phyloP scores from a whole-genome alignment of 2,888 invertebrate genomes.

The Ichneumoninae sp. region DNA sequence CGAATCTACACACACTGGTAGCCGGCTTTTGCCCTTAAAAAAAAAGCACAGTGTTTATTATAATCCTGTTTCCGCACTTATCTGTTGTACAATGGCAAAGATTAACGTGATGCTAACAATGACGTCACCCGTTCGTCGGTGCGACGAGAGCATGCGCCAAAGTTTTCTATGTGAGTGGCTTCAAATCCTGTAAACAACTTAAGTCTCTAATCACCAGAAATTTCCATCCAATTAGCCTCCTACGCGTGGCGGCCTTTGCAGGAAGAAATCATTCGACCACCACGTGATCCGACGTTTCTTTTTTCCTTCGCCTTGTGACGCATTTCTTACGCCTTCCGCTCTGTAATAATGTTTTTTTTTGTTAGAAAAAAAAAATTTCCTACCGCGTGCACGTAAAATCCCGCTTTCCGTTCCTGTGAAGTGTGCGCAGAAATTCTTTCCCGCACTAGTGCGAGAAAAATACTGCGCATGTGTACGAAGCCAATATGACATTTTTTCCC shows the following conservation, averaged over 20 bases:
- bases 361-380: not conserved
- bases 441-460: too few species aligned
- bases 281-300: not conserved
- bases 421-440: conserved; percentile 15
- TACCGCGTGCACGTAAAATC: too few species aligned
- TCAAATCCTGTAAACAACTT: conserved; percentile 48
- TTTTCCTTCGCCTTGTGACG: conserved; percentile 17
- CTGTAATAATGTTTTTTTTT: not conserved
- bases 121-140: conserved; percentile 36
- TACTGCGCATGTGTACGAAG: too few species aligned
- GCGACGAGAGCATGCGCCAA: conserved; percentile 59
- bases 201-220: conserved; percentile 38
- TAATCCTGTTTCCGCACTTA: conserved; percentile 65
- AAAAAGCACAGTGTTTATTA: conserved; percentile 59
- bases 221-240: conserved; percentile 45
- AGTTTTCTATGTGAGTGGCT: conserved; percentile 64
- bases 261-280: not conserved
- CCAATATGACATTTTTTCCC: too few species aligned
- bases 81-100: conserved; percentile 65
- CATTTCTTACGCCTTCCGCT: not conserved
- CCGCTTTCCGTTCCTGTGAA: too few species aligned
- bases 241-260: conserved; percentile 1
- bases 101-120: conserved; percentile 45
- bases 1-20: conserved; percentile 89
- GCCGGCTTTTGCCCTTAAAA: conserved; percentile 73